phyloP scores from a whole-genome alignment of 2,113 vertebrate genomes.

The Cnemophilus loriae region DNA sequence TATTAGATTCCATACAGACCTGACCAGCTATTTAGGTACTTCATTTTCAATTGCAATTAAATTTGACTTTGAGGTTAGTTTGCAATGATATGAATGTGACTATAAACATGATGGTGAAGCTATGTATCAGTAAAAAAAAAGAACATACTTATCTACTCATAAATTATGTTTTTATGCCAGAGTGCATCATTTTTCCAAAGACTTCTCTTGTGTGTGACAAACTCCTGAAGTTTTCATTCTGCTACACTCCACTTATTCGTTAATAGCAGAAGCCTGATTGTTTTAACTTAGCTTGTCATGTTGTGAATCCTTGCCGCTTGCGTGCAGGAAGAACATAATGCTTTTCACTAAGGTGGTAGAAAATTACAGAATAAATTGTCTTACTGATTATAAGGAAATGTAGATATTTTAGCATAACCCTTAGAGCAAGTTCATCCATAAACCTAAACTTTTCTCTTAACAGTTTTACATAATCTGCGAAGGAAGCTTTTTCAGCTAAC shows the following conservation, averaged over 20 bases:
- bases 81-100: neutral
- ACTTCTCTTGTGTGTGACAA: neutral
- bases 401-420: neutral
- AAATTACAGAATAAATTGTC: neutral
- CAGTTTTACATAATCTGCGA: neutral
- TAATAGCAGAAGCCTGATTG: neutral
- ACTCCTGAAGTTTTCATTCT: neutral
- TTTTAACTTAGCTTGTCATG: neutral
- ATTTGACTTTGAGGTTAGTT: neutral
- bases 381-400: neutral
- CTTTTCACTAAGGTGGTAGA: neutral
- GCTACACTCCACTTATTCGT: neutral
- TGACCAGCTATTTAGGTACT: neutral
- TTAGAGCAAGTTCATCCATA: neutral
- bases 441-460: neutral
- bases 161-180: neutral
- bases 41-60: neutral
- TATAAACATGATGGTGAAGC: neutral
- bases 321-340: neutral
- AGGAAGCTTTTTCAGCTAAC: neutral
- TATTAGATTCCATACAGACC: neutral
- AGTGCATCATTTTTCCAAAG: neutral
- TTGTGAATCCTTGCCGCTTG: neutral
- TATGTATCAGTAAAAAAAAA: neutral
- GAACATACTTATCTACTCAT: neutral